Conservation (phyloP, 2,113 vertebrate genomes). For the Tragelaphus buxtoni region DNA sequence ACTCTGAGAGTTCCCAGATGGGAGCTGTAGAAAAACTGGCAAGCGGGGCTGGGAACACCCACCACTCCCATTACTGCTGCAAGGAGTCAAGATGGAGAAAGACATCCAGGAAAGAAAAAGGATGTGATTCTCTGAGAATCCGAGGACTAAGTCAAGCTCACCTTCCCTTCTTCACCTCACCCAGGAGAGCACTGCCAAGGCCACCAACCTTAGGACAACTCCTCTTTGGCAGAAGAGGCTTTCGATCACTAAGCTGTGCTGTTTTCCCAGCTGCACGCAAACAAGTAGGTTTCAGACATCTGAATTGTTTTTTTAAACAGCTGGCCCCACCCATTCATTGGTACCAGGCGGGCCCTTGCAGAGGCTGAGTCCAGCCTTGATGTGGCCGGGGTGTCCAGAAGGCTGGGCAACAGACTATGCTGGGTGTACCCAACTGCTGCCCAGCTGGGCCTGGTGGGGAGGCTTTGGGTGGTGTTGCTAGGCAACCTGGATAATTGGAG, state of each 20-base stretch:
- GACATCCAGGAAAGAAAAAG: neutral
- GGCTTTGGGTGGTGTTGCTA: slow-evolving; percentile 56
- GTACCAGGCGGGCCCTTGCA: slow-evolving; percentile 21
- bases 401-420: neutral
- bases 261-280: neutral
- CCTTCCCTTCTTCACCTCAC: neutral
- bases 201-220: neutral
- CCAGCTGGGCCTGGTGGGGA: slow-evolving; percentile 12
- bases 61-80: neutral
- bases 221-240: neutral
- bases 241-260: neutral
- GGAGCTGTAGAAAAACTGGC: neutral
- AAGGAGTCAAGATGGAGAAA: neutral
- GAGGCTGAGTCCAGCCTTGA: slow-evolving; percentile 15
- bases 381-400: slow-evolving; percentile 37
- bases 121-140: neutral
- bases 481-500: slow-evolving; percentile 44
- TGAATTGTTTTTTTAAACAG: slow-evolving; percentile 3
- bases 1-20: neutral
- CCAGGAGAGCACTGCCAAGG: neutral
- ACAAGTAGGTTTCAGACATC: slow-evolving; percentile 39
- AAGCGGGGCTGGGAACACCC: neutral
- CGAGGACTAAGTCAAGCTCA: neutral
- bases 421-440: neutral
- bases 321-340: slow-evolving; percentile 29